Base-by-base conservation (phyloP, 2,113 vertebrate species). In the Scartelaos histophorus region DNA sequence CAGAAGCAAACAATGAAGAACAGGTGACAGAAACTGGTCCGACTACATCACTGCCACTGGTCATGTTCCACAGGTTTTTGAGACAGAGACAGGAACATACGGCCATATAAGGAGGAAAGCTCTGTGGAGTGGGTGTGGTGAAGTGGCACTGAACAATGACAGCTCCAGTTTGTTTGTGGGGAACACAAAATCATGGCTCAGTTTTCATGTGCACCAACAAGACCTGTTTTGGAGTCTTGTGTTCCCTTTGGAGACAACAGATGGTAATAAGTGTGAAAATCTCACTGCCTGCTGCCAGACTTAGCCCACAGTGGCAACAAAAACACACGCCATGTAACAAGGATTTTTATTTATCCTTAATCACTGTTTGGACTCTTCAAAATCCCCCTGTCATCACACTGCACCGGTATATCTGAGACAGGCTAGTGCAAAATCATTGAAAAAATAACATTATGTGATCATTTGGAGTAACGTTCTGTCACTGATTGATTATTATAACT, bases 21-120 rank as follows among this genome's bases (percentile, higher is more conserved):
- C 65, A 62, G 61, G 67, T 81, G 73, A 79, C 46, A 84, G 73
- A 73, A 91, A 88, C 88, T 74, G 88, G 88, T 90, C 73, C 22
- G 71, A 81, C 84, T 15, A 76, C 82, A 75, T 82, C 10, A 25
- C 25, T 72, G 77, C 5, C 5, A 70, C 53, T 51, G 46, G 15
- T 81, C 72, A 46, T 67, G 83, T 81, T 80, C 22, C 12, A 57
- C 74, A 67, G 51, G 73, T 29, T 60, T 21, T 17, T 11, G 34
- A 61, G 73, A 43, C 29, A 10, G 38, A 43, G 7, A 25, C 76
- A 79, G 79, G 81, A 85, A 86, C 70, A 71, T 38, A 62, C 16
- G 1, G 62, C 76, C 78, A 73, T 83, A 74, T 65, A 67, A 77
- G 79, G 81, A 25, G 15, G 45, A 29, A 76, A 49, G 54, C 60